Evolutionary conservation across 23 tunicate genomes (phyloP).

Genomic region (Halocynthia aurantium): DNA sequence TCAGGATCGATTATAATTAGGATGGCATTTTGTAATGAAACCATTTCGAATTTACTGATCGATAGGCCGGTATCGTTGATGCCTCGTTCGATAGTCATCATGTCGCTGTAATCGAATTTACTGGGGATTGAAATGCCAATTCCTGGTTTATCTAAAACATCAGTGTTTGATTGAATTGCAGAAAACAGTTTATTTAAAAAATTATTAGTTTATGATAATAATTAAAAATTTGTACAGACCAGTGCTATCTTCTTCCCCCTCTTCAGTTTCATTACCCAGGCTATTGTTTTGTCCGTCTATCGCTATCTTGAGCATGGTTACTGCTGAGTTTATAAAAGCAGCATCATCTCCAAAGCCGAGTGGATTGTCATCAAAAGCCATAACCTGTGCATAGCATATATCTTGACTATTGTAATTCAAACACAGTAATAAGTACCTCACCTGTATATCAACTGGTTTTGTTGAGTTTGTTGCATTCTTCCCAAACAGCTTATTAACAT

Average conservation of each 20-base stretch:
- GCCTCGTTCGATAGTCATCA: conserved; percentile 50
- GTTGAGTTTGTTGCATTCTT: conserved; percentile 60
- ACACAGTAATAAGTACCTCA: conserved; percentile 4
- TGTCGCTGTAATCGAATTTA: conserved; percentile 76
- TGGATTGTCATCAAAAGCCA: conserved; percentile 81
- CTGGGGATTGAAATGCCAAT: conserved; percentile 79
- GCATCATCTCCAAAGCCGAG: conserved; percentile 95
- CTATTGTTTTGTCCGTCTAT: not conserved
- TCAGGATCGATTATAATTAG: conserved; percentile 81
- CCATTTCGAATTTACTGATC: conserved; percentile 93
- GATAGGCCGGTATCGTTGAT: conserved; percentile 78
- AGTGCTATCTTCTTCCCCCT: conserved; percentile 1
- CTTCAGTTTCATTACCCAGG: not conserved
- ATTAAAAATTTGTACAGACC: not conserved
- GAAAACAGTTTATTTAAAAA: not conserved
- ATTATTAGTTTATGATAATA: not conserved
- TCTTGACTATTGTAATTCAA: not conserved
- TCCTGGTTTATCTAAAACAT: conserved; percentile 18
- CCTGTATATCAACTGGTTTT: conserved; percentile 72
- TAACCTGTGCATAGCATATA: conserved; percentile 33
- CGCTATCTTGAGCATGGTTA: conserved; percentile 85
- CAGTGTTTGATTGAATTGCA: too few species aligned
- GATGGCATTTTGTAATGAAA: conserved; percentile 65
- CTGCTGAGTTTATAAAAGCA: conserved; percentile 86
- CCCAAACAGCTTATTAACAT: conserved; percentile 44